Evolutionary conservation across 2,888 invertebrate species (phyloP).

Genomic region (Elmis aenea): DNA sequence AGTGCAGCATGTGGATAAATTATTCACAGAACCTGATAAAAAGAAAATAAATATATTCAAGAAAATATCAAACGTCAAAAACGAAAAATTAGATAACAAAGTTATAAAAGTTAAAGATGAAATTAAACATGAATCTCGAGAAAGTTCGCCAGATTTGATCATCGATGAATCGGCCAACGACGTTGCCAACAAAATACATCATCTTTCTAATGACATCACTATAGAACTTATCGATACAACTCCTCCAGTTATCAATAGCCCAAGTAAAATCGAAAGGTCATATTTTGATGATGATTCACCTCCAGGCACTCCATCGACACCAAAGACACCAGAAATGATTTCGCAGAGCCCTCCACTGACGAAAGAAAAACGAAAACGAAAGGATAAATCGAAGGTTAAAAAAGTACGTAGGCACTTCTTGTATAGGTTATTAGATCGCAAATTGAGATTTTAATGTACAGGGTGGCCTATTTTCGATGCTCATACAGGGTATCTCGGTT

Average conservation of each 20-base stretch:
- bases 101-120: slow-evolving; percentile 42
- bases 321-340: slow-evolving; percentile 55
- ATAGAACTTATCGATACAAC: slow-evolving; percentile 48
- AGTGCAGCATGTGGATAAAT: slow-evolving; percentile 47
- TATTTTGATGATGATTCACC: slow-evolving; percentile 51
- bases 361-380: slow-evolving; percentile 53
- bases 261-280: slow-evolving; percentile 43
- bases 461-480: no score
- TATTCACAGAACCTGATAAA: slow-evolving; percentile 75
- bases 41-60: slow-evolving; percentile 84
- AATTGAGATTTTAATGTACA: no score
- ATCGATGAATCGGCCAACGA: slow-evolving; percentile 43
- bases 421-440: no score
- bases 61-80: slow-evolving; percentile 74
- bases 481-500: no score
- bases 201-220: slow-evolving; percentile 50
- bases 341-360: slow-evolving; percentile 54
- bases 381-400: slow-evolving; percentile 46
- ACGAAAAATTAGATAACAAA: slow-evolving; percentile 51
- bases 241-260: slow-evolving; percentile 33
- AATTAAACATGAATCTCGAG: slow-evolving; percentile 38
- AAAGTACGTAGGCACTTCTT: slow-evolving; percentile 31
- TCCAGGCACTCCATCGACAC: slow-evolving; percentile 52
- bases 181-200: slow-evolving; percentile 33
- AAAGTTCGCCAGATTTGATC: slow-evolving; percentile 45